These are phyloP conservation scores for Cephalopachus bancanus DNA, from an alignment of 2,797 vertebrate species.

Conservation along the genomic window DNA sequence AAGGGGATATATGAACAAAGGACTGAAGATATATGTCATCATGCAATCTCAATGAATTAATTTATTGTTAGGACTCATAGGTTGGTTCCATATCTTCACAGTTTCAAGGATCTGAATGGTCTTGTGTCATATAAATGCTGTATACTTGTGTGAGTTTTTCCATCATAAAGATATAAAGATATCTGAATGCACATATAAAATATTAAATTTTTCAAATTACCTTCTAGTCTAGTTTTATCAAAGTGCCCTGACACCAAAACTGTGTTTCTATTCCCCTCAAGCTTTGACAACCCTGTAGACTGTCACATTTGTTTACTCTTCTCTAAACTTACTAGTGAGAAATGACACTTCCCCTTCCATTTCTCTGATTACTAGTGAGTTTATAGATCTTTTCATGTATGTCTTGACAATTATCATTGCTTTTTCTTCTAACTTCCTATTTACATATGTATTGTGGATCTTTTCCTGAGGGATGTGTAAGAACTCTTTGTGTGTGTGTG, in stretches of 20 bases:
- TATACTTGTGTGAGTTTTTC: neutral
- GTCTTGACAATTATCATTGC: neutral
- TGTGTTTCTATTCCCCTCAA: neutral
- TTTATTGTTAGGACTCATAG: neutral
- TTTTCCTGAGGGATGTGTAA: neutral
- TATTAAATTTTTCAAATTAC: conserved; percentile 3
- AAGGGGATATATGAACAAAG: neutral
- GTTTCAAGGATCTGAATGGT: neutral
- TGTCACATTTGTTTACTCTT: neutral
- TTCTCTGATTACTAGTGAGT: neutral
- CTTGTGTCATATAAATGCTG: neutral
- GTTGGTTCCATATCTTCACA: neutral
- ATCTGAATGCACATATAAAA: neutral
- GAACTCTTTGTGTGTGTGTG: no score
- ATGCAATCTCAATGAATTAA: neutral
- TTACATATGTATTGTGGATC: neutral
- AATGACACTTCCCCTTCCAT: neutral
- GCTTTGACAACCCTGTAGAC: neutral
- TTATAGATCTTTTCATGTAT: neutral
- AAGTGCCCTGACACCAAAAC: neutral
- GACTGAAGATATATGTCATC: neutral
- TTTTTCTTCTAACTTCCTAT: neutral
- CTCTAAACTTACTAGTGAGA: neutral
- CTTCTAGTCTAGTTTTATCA: neutral
- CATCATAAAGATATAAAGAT: neutral